Base-by-base conservation (phyloP, 2,113 vertebrate genomes). In the Microcebus lehilahytsara region DNA sequence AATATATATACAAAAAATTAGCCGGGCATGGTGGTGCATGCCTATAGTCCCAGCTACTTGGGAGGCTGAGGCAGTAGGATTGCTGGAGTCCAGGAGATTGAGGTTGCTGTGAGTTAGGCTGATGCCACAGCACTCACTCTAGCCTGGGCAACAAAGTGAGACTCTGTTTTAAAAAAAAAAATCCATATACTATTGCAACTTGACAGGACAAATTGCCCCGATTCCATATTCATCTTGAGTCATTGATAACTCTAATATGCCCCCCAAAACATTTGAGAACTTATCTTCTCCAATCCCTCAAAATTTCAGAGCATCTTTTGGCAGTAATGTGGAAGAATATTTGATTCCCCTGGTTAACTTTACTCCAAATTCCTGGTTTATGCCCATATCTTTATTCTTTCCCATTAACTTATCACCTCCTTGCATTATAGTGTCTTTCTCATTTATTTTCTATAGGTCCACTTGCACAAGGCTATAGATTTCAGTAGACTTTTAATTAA, bases 341-440 rank as follows among this genome's bases (percentile, higher is more conserved):
- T 69, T 53, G 14, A 49, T 49, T 49, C 49, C 10, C 9, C 10
- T 49, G 49, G 49, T 49, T 49, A 49, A 49, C 42, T 42, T 42
- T 34, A 64, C 27, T 92, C 16, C 19, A 66, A 25, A 83, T 78
- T 19, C 25, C 27, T 72, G 17, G 25, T 69, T 88, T 75, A 53
- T 77, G 8, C 10, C 66, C 12, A 46, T 20, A 30, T 40, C 2
- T n/a, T 69, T 96, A 13, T 2, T 32, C 19, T 16, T 27, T 77
- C 32, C 42, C 30, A 22, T 53, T 53, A 6, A 46, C 23, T 74
- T n/a, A 49, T 34, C 12, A 34, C 2, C 14, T 40, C 3, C 37
- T 27, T 37, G 5, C 0, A n/a, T 34, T 1, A 11, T 19, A 49
- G 49, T 53, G 11, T 0, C 6, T 66, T 56, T 49, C 7, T 60